Evolutionary conservation across 2,888 invertebrate species (phyloP).

Genomic region (Liposcelis brunnea): DNA sequence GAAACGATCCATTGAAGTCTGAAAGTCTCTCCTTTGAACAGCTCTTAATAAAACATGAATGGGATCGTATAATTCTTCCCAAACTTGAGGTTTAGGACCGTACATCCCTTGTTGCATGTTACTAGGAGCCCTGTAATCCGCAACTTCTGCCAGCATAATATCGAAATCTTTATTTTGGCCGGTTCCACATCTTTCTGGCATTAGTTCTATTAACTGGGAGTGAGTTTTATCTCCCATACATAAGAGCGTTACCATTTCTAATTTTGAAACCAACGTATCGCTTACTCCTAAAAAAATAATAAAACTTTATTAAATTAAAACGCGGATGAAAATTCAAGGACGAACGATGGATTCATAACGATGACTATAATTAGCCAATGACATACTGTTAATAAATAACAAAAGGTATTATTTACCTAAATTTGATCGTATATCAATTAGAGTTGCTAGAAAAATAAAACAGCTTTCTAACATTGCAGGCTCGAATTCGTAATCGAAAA

Average conservation of each 20-base stretch:
- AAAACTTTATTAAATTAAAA: constrained; percentile 1
- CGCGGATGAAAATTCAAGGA: too few relatives aligned
- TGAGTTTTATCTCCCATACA: constrained; percentile 92
- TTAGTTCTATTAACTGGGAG: constrained; percentile 82
- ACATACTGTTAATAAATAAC: too few relatives aligned
- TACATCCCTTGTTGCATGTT: constrained; percentile 70
- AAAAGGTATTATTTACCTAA: constrained; percentile 36
- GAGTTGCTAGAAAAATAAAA: constrained; percentile 74
- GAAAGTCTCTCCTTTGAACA: constrained; percentile 83
- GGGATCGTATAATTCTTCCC: constrained; percentile 88
- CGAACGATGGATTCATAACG: too few relatives aligned
- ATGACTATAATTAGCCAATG: too few relatives aligned
- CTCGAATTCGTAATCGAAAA: constrained; percentile 60
- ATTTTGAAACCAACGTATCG: constrained; percentile 34
- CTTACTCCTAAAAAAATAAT: constrained; percentile 15
- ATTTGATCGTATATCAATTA: constrained; percentile 76
- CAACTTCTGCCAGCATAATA: constrained; percentile 64
- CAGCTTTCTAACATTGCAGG: constrained; percentile 84
- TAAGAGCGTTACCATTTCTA: constrained; percentile 84
- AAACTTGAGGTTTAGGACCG: constrained; percentile 68
- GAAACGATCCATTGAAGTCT: constrained; percentile 85
- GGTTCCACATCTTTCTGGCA: constrained; percentile 93
- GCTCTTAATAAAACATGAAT: constrained; percentile 80
- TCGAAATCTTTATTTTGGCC: constrained; percentile 72
- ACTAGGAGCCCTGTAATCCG: constrained; percentile 74